Evolutionary conservation across 2,888 invertebrate genomes (phyloP).

Genomic region (Drosophila macrospina): DNA sequence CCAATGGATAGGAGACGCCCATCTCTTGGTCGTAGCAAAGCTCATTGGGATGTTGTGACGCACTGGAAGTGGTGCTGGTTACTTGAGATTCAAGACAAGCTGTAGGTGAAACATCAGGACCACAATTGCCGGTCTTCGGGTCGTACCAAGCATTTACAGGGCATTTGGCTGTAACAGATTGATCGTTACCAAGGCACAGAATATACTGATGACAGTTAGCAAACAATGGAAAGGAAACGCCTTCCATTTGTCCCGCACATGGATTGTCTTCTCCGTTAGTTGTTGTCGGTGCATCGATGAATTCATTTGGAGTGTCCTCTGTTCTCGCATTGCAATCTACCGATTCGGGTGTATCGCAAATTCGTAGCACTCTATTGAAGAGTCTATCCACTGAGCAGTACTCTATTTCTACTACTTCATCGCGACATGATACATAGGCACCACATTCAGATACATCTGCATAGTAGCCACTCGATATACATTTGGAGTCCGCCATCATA

Average conservation of each 20-base stretch:
- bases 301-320: no score
- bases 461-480: slow-evolving; percentile 34
- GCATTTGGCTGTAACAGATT: slow-evolving; percentile 49
- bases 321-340: neutral
- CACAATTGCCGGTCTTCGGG: slow-evolving; percentile 63
- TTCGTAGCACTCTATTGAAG: slow-evolving; percentile 53
- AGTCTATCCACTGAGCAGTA: slow-evolving; percentile 53
- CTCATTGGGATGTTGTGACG: slow-evolving; percentile 29
- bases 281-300: neutral
- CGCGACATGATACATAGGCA: slow-evolving; percentile 58
- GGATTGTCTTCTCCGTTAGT: slow-evolving; percentile 15
- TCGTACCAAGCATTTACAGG: slow-evolving; percentile 67
- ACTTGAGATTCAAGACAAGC: slow-evolving; percentile 50
- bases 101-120: slow-evolving; percentile 56
- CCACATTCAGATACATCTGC: slow-evolving; percentile 57
- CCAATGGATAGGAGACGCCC: slow-evolving; percentile 55
- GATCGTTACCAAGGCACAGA: slow-evolving; percentile 58
- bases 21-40: slow-evolving; percentile 45
- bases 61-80: slow-evolving; percentile 31
- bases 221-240: slow-evolving; percentile 31
- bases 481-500: slow-evolving; percentile 9
- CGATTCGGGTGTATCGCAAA: slow-evolving; percentile 66
- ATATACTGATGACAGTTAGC: slow-evolving; percentile 60
- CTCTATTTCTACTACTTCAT: slow-evolving; percentile 38
- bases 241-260: slow-evolving; percentile 27